phyloP scores from a whole-genome alignment of 2,888 invertebrate genomes.

The Heliconius cydno region DNA sequence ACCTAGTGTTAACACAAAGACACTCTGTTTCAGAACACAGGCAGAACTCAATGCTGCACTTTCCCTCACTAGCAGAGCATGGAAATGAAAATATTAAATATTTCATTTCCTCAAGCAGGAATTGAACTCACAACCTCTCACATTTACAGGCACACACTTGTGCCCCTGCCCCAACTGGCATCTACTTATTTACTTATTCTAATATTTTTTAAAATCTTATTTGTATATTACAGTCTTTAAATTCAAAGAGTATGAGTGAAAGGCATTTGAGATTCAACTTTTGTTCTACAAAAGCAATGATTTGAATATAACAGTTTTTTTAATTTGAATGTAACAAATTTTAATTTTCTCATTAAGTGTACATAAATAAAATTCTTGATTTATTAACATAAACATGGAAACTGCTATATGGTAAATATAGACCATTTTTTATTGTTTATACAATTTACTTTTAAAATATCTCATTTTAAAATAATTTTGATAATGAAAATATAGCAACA shows the following conservation, averaged over 20 bases:
- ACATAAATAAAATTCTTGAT: background rate
- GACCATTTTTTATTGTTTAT: background rate
- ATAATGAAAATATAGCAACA: no score
- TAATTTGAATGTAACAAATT: background rate
- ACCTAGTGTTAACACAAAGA: no score
- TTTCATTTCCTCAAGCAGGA: background rate
- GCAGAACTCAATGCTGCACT: no score
- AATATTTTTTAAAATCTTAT: background rate
- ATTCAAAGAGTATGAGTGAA: conserved; percentile 3
- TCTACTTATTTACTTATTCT: background rate
- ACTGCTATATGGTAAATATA: background rate
- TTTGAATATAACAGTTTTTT: conserved; percentile 18
- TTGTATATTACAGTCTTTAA: background rate
- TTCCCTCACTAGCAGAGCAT: no score
- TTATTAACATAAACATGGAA: conserved; percentile 11
- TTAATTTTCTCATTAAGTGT: conserved; percentile 11
- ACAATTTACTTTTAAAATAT: background rate
- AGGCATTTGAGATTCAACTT: background rate
- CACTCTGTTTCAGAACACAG: no score
- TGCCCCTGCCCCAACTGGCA: background rate
- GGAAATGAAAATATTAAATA: no score
- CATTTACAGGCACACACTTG: background rate
- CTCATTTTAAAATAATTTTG: no score
- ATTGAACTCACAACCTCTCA: background rate
- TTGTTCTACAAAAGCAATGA: conserved; percentile 14